Percentiles rank a stretch among this genome's conserved stretches.
phyloP scores from a whole-genome alignment of 2,113 vertebrate genomes.

The Hippocampus zosterae region DNA sequence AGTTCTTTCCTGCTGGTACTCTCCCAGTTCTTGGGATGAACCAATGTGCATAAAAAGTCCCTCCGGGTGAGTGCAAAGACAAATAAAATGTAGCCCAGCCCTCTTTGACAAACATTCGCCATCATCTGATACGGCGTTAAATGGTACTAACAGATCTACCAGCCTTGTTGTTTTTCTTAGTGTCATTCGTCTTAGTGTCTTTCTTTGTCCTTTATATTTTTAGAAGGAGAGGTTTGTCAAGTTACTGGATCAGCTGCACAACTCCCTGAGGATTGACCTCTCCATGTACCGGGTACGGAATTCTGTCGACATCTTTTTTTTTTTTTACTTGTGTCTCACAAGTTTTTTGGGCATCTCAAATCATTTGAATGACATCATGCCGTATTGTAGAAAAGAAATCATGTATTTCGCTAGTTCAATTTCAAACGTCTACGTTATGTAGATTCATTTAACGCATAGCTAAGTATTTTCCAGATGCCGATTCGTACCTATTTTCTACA shows the following conservation, averaged over 20 bases:
- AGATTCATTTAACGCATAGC: too few species aligned
- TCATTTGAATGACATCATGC: background rate
- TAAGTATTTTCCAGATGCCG: too few species aligned
- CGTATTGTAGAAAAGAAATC: too few species aligned
- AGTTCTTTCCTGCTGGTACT: background rate
- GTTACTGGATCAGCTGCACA: constrained; percentile 94
- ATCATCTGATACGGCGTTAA: constrained; percentile 12
- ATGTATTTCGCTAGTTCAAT: too few species aligned
- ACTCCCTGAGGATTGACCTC: constrained; percentile 92
- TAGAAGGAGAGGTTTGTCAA: constrained; percentile 98
- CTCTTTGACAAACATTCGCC: constrained; percentile 13
- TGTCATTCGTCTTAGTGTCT: too few species aligned
- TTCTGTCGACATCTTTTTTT: background rate
- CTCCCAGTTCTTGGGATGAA: background rate
- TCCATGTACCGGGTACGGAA: constrained; percentile 93
- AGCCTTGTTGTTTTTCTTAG: constrained; percentile 15
- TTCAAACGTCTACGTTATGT: too few species aligned
- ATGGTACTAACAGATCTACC: constrained; percentile 13
- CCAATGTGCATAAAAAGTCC: background rate
- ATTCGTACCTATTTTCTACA: too few species aligned
- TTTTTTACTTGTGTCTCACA: constrained; percentile 1
- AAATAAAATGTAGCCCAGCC: constrained; percentile 17
- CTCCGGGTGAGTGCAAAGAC: constrained; percentile 1
- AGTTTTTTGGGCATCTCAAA: background rate
- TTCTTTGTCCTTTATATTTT: constrained; percentile 22